phyloP scores from a whole-genome alignment of 1,140 invertebrate genomes.

The Saccostrea cuccullata region DNA sequence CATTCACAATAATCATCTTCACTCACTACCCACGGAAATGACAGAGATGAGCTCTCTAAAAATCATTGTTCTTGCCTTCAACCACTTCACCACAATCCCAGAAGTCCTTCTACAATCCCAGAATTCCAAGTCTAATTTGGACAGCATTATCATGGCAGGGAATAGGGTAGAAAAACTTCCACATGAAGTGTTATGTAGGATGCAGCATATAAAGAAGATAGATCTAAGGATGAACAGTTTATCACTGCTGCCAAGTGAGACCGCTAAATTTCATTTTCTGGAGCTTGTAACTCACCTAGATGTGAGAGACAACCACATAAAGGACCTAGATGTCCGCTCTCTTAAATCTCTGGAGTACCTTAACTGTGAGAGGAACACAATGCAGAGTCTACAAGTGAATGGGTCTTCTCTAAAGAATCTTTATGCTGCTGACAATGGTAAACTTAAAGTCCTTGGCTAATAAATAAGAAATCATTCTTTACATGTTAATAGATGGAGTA shows the following conservation, averaged over 20 bases:
- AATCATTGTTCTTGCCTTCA: constrained; percentile 77
- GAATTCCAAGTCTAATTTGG: constrained; percentile 66
- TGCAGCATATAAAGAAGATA: constrained; percentile 76
- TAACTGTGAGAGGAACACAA: constrained; percentile 76
- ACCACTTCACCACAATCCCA: constrained; percentile 75
- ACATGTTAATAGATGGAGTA: no score
- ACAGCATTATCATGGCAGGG: constrained; percentile 78
- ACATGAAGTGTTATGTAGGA: constrained; percentile 69
- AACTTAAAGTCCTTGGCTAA: constrained; percentile 39
- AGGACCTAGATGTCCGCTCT: constrained; percentile 75
- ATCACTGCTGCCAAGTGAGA: constrained; percentile 74
- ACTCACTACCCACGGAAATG: constrained; percentile 73
- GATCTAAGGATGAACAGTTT: constrained; percentile 77
- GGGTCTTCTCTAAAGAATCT: constrained; percentile 73
- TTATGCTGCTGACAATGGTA: constrained; percentile 76
- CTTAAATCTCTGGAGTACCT: constrained; percentile 76
- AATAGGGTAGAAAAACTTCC: constrained; percentile 75
- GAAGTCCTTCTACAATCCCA: constrained; percentile 67
- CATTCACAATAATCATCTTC: constrained; percentile 77
- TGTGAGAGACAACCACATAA: constrained; percentile 75
- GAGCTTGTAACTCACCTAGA: constrained; percentile 77
- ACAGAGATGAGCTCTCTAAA: constrained; percentile 69
- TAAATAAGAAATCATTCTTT: no score
- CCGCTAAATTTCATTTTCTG: constrained; percentile 73
- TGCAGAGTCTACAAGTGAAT: constrained; percentile 73